Evolutionary conservation across 2,888 invertebrate genomes (phyloP).

Genomic region (Microplitis deprimator): DNA sequence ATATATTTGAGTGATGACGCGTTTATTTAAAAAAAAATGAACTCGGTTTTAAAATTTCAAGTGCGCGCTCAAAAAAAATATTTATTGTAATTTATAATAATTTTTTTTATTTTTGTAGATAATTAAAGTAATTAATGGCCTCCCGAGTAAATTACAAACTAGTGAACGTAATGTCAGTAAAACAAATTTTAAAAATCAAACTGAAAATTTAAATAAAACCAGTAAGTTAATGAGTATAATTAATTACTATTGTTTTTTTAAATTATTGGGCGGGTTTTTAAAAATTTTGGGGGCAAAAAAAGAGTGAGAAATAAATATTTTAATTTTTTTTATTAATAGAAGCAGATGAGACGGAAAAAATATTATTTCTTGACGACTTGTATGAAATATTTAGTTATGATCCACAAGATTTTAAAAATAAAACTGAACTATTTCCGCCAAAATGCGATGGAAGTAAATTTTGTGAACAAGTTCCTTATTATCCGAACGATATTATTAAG

Average conservation of each 20-base stretch:
- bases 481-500: constrained; percentile 49
- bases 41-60: background rate
- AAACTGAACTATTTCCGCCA: background rate
- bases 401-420: background rate
- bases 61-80: background rate
- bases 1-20: no score
- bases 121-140: background rate
- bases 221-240: background rate
- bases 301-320: no score
- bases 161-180: background rate
- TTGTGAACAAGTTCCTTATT: constrained; percentile 50
- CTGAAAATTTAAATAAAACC: background rate
- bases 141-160: background rate
- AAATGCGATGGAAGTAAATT: constrained; percentile 43
- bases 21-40: background rate
- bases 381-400: background rate
- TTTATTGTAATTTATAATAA: background rate
- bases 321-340: no score
- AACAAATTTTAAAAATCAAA: background rate
- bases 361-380: background rate
- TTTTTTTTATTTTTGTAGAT: background rate
- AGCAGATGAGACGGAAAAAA: no score
- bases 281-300: no score
- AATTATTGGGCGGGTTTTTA: background rate
- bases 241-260: background rate